These are phyloP conservation scores for Dryobotodes eremita DNA, from an alignment of 2,888 invertebrate species.

Conservation along the genomic window DNA sequence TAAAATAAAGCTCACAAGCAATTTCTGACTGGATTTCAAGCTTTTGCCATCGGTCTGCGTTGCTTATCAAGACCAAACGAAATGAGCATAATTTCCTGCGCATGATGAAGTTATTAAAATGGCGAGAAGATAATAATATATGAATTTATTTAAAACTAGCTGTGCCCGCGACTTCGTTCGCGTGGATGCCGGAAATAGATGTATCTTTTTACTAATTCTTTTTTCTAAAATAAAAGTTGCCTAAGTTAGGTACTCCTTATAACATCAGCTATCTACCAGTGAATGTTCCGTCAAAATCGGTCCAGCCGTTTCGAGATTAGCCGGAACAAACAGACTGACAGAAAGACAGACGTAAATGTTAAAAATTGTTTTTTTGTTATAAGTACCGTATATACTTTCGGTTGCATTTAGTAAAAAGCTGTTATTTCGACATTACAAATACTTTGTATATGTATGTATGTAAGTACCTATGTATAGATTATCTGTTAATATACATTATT, in stretches of 20 bases:
- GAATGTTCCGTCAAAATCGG: background rate
- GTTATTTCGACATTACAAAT: too few species aligned
- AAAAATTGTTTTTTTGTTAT: too few species aligned
- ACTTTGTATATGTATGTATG: too few species aligned
- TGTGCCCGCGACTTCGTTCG: too few species aligned
- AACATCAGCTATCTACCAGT: background rate
- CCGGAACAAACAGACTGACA: background rate
- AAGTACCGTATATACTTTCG: too few species aligned
- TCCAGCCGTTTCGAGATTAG: background rate
- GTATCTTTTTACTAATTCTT: too few species aligned
- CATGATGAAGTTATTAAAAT: constrained; percentile 23
- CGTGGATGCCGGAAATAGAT: too few species aligned
- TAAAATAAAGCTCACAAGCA: background rate
- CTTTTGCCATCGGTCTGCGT: background rate
- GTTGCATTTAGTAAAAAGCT: too few species aligned
- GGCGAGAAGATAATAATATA: background rate
- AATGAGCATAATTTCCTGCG: constrained; percentile 24
- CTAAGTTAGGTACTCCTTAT: too few species aligned
- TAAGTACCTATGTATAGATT: too few species aligned
- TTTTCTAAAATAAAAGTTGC: too few species aligned
- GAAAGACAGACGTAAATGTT: background rate
- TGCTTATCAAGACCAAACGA: constrained; percentile 13
- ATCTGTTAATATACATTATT: background rate
- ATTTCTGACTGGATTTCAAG: background rate
- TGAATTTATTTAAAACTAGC: background rate